These are phyloP conservation scores for Clitarchus hookeri DNA, from an alignment of 2,888 invertebrate genomes.

Conservation along the genomic window DNA sequence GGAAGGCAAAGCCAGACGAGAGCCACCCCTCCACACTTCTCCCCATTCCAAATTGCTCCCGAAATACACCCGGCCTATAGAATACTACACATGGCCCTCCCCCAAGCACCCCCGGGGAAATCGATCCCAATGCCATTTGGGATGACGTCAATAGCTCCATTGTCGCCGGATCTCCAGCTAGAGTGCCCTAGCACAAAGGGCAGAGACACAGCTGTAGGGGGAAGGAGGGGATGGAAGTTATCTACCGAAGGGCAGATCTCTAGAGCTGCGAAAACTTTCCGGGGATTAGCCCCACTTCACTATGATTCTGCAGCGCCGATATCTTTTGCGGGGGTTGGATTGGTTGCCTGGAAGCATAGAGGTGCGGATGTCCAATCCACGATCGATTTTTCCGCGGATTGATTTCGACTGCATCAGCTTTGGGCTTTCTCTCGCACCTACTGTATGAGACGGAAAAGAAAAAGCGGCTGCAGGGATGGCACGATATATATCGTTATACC, in stretches of 20 bases:
- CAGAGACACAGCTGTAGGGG: neutral
- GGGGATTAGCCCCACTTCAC: neutral
- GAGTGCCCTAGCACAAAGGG: neutral
- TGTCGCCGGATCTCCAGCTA: neutral
- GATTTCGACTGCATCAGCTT: too few species aligned
- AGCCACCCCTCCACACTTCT: neutral
- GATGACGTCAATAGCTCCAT: neutral
- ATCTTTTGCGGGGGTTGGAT: too few species aligned
- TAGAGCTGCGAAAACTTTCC: neutral
- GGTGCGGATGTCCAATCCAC: too few species aligned
- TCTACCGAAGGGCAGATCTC: neutral
- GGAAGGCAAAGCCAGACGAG: neutral
- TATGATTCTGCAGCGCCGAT: neutral
- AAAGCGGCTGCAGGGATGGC: too few species aligned
- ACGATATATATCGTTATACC: too few species aligned
- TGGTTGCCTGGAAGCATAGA: too few species aligned
- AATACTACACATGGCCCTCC: neutral
- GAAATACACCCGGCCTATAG: neutral
- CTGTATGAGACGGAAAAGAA: too few species aligned
- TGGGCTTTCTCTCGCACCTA: too few species aligned
- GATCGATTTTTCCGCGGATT: too few species aligned
- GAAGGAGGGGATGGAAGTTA: neutral
- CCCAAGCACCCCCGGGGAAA: neutral
- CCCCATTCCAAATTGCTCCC: neutral
- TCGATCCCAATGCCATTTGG: conserved; percentile 9